Evolutionary conservation across 2,113 vertebrate genomes (phyloP), one percentile per base, ranked within the genome.

Genomic region (Sturnira hondurensis): DNA sequence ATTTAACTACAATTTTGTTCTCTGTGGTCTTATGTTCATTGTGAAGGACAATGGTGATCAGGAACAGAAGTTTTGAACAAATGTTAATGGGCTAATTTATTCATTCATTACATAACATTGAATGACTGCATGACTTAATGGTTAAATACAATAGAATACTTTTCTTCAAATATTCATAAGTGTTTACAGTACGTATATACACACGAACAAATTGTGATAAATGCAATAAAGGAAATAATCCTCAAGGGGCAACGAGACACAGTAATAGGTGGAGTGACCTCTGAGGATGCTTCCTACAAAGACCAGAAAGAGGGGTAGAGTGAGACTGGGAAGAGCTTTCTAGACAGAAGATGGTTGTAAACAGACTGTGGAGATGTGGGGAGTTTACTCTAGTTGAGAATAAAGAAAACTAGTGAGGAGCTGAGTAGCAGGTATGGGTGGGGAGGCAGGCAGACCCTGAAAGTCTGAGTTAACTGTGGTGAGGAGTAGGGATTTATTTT

Each of bases 381-480:
- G 26, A 45, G 1, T n/a, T n/a, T 22, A 5, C 19, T 86, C 19
- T 13, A 8, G 31, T 56, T 47, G 38, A 76, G 26, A 22, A 45
- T 52, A 8, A 85, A 43, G 28, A 15, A 38, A 63, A 13, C 22
- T 58, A 43, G 2, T 15, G 45, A 41, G 11, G 82, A 54, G n/a
- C 8, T 47, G n/a, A 11, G 10, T 31, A n/a, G 10, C 1, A 63
- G 33, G 1, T 16, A 0, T 47, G 38, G 8, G 33, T 13, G 4
- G 19, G 50, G 10, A 76, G 28, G 38, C 7, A 36, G 47, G 3
- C 2, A 36, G 50, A 17, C 2, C 16, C 13, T 0, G 1, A 4
- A 33, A 1, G 1, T 2, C 16, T 63, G 19, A 31, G 26, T 26
- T 43, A 7, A 9, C 3, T 22, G 22, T 47, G 13, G 1, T 5